Conservation (phyloP, 2,888 invertebrate genomes). For the Steinernema scapterisci region DNA sequence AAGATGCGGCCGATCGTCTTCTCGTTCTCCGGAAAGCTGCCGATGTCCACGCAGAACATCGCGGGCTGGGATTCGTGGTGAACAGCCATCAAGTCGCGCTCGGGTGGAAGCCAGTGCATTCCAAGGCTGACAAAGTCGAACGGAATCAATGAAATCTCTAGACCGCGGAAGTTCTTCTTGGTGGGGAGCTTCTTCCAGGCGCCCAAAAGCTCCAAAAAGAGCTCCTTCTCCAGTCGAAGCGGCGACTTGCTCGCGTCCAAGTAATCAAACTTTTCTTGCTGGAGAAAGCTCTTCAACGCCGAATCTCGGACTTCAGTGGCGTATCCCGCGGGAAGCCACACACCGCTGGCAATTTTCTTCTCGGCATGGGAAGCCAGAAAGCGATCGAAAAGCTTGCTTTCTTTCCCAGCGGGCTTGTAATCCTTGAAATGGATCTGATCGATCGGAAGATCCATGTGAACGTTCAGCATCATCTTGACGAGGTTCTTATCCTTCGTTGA, state of each 20-base stretch:
- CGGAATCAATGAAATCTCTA: not conserved
- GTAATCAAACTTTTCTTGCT: not conserved
- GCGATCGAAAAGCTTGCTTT: not conserved
- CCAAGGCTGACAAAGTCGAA: not conserved
- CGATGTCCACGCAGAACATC: constrained; percentile 13
- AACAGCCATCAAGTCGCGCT: not conserved
- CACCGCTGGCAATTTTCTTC: not conserved
- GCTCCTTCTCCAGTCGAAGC: not conserved
- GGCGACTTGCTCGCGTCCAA: not conserved
- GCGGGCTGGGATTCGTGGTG: not conserved
- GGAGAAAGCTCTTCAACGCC: not conserved
- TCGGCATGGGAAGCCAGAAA: not conserved
- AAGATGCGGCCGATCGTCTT: not conserved
- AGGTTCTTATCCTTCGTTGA: not conserved
- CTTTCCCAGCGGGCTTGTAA: not conserved
- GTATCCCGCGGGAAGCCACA: not conserved
- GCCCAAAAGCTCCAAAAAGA: not conserved
- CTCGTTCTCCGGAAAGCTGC: not conserved
- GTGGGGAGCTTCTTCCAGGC: not conserved
- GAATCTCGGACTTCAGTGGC: not conserved
- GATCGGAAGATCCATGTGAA: not conserved
- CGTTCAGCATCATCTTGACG: not conserved
- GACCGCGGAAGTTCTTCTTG: constrained; percentile 2
- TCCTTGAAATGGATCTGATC: not conserved
- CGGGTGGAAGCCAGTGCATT: constrained; percentile 14